Evolutionary conservation across 2,888 invertebrate genomes (phyloP), one percentile per base, ranked within the genome.

Genomic region (Athalia cordata): DNA sequence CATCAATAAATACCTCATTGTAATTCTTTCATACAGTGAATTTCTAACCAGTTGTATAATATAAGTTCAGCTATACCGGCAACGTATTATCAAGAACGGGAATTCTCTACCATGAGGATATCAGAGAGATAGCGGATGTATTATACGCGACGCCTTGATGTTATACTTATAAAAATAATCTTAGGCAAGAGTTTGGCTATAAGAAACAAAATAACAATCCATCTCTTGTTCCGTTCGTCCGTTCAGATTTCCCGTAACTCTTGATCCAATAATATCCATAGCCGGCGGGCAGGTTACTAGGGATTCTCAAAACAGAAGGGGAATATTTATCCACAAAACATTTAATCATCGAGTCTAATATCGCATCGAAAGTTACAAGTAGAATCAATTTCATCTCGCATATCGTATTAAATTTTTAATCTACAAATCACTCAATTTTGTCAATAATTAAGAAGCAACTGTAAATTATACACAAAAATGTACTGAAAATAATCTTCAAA

Each of bases 261-360:
- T 13, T 72, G 72, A 72, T 72, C 57, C 47, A 59, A 59, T 72
- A 72, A 72, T 59, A 72, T 47, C 47, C 6, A 57, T 47, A 4
- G 72, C 72, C 59, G 13, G 59, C 57, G 57, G 72, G 59, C 72
- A 59, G 55, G 72, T 59, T 72, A 47, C 57, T 47, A 70, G 70
- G 11, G 43, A 59, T 72, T 72, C 72, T 59, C 57, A 49, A 43
- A 47, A 57, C 13, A 47, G 15, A 57, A 59, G 47, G 47, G 47
- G 15, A 59, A n/a, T 47, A 49, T 47, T 13, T 66, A 7, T 47
- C 47, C 45, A 13, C 47, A 3, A 59, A 59, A 72, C 52, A 72
- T 47, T 72, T 8, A 47, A 45, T 72, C 29, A 29, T 29, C 57
- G 8, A 13, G 52, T 15, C 45, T 68, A 43, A 68, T 9, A 68